Conservation (phyloP, 2,888 invertebrate species). For the Scotopteryx bipunctaria region DNA sequence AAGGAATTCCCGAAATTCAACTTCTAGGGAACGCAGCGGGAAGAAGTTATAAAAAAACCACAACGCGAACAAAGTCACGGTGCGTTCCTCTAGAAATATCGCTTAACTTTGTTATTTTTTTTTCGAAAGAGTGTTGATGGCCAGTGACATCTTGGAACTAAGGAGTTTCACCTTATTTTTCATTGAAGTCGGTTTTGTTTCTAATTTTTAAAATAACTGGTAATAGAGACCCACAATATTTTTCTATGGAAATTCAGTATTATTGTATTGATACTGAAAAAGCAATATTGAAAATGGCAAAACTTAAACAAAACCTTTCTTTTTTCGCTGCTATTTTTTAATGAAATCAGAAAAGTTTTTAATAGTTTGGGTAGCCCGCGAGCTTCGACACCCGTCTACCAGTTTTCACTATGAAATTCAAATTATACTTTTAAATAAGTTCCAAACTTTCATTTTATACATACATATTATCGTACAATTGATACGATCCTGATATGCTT, state of each 20-base stretch:
- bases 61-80: too few species aligned
- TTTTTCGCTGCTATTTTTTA: constrained; percentile 9
- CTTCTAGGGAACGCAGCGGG: too few species aligned
- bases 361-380: constrained; percentile 20
- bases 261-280: constrained; percentile 8
- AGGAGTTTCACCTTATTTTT: background rate
- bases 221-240: background rate
- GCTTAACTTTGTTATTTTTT: too few species aligned
- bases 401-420: constrained; percentile 26
- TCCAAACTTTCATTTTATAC: constrained; percentile 20
- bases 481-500: too few species aligned
- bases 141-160: too few species aligned
- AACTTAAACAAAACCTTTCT: constrained; percentile 7
- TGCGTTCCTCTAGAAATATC: too few species aligned
- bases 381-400: constrained; percentile 24
- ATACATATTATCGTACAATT: background rate
- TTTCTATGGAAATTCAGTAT: background rate
- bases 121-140: too few species aligned
- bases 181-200: too few species aligned
- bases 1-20: too few species aligned
- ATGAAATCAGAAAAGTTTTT: constrained; percentile 27
- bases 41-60: too few species aligned
- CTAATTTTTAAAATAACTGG: background rate
- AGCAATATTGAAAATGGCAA: constrained; percentile 8
- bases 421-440: constrained; percentile 32